Conservation (phyloP, 2,113 vertebrate species). For the Garra rufa region DNA sequence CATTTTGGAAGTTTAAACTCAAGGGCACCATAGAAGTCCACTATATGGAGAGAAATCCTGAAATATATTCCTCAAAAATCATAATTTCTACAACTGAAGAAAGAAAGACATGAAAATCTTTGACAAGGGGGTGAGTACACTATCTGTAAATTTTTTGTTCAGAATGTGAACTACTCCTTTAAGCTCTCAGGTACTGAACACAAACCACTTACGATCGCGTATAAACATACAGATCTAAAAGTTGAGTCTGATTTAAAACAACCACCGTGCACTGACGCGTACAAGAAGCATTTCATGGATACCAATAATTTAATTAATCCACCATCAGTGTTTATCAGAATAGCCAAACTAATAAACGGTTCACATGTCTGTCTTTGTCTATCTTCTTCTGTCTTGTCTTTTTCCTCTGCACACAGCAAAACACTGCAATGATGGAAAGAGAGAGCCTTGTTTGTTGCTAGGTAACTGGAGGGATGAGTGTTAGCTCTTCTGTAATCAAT, state of each 20-base stretch:
- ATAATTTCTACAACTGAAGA: no score
- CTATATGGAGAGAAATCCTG: no score
- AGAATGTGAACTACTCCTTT: no score
- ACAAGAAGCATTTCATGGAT: background rate
- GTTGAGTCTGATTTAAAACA: background rate
- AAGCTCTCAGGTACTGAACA: background rate
- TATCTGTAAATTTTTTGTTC: no score
- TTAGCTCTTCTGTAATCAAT: conserved; percentile 79
- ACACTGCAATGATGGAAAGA: conserved; percentile 76
- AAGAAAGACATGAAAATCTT: no score
- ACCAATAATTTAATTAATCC: background rate
- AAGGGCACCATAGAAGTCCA: no score
- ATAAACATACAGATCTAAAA: background rate
- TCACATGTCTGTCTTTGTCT: conserved; percentile 26
- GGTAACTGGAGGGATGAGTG: conserved; percentile 81
- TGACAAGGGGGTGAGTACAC: no score
- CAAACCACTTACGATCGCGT: background rate
- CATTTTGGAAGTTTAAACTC: no score
- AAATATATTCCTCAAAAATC: no score
- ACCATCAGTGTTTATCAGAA: background rate
- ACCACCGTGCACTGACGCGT: background rate
- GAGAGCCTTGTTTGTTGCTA: conserved; percentile 82
- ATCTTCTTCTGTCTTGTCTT: conserved; percentile 15
- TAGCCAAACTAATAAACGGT: background rate
- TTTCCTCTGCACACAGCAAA: conserved; percentile 22